Base-by-base conservation (phyloP, 2,888 invertebrate genomes). In the Rhagonycha lutea region DNA sequence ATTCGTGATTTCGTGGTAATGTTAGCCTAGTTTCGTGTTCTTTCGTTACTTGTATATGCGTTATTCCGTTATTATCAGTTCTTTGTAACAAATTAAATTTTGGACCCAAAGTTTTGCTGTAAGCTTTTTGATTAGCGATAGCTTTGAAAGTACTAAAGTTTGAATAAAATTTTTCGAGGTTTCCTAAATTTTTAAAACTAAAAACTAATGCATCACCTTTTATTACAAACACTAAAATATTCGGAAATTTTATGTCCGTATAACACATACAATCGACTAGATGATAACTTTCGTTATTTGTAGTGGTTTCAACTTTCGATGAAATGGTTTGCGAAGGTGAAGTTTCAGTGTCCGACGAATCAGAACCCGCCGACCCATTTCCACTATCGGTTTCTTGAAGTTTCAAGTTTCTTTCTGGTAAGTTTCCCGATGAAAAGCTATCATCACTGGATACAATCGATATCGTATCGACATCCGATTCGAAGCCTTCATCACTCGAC, bases 31-130 rank as follows among this genome's bases (percentile, higher is more conserved):
- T 80, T 70, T 81, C 80, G n/a, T 84, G 81, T 72, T 83, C 82
- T 69, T 85, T 82, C 18, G 85, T 85, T 18, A 90, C 88, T 79
- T 89, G 88, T 71, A 90, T 89, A 80, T 90, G 89, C 2, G 89
- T 90, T 3, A 89, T 86, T 7, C 89, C 89, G 81, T 89, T 88
- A 14, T 85, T 85, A 79, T 89, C 89, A 26, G 88, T 89, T 65
- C 89, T 84, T 78, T 89, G 89, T 18, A 89, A 81, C 67, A 89
- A 81, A 81, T 89, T 89, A 81, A 88, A 89, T 73, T 83, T 86
- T 0, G 80, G 75, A 3, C 79, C 77, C 24, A 80, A 73, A 11
- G 74, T 77, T 62, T 79, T 79, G 61, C 83, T 83, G 79, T 86
- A 86, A n/a, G 83, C 82, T 78, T 85, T 85, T 72, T 87, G 87